Evolutionary conservation across 2,888 invertebrate species (phyloP).

Genomic region (Hemaris fuciformis): DNA sequence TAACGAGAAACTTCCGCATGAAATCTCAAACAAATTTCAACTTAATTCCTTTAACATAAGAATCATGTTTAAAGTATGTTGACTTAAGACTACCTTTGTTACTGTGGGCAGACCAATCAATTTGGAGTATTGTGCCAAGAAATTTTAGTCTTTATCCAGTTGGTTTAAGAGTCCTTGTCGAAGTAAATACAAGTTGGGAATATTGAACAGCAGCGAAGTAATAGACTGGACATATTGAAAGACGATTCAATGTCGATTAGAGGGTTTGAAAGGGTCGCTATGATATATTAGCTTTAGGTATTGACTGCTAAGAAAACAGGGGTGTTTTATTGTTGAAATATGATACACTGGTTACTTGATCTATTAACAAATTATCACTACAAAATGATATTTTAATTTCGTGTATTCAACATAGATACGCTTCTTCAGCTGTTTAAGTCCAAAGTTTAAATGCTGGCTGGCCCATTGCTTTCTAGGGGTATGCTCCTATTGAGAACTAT

Average conservation of each 20-base stretch:
- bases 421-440: no score
- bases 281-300: background rate
- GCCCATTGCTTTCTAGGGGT: no score
- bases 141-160: background rate
- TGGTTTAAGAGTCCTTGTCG: background rate
- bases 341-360: background rate
- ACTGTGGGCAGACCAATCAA: background rate
- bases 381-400: no score
- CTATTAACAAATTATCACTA: background rate
- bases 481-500: no score
- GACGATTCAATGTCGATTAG: conserved; percentile 5
- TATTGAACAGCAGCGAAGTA: background rate
- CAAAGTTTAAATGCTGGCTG: no score
- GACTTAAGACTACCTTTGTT: background rate
- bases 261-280: background rate
- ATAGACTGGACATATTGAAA: conserved; percentile 11
- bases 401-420: no score
- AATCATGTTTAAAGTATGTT: background rate
- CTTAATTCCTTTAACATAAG: background rate
- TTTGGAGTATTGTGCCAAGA: background rate
- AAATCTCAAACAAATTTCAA: background rate
- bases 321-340: background rate
- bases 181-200: background rate
- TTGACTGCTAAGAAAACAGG: background rate
- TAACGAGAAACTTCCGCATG: background rate